phyloP scores from a whole-genome alignment of 1,140 invertebrate species.

The Anastrepha obliqua region DNA sequence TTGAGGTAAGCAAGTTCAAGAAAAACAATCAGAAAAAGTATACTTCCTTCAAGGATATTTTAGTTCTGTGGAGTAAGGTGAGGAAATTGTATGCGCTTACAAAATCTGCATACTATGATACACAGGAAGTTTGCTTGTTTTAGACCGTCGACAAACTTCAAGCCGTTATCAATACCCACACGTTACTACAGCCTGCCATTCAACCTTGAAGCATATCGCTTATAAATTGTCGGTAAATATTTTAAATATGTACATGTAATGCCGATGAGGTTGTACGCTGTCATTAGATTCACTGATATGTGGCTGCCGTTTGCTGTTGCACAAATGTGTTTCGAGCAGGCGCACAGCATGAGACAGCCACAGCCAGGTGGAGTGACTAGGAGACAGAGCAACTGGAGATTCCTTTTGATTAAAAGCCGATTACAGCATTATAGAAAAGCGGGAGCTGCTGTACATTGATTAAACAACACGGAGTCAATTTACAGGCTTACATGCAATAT shows the following conservation, averaged over 20 bases:
- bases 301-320: constrained; percentile 38
- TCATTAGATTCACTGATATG: constrained; percentile 42
- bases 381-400: constrained; percentile 9
- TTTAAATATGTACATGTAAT: neutral
- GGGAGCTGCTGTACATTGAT: constrained; percentile 42
- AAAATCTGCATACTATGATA: too few species aligned
- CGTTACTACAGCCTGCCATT: neutral
- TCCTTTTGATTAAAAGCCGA: constrained; percentile 54
- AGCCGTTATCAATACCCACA: neutral
- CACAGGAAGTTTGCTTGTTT: neutral
- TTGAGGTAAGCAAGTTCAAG: too few species aligned
- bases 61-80: too few species aligned
- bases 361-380: constrained; percentile 15
- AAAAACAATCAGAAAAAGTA: too few species aligned
- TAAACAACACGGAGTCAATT: constrained; percentile 52
- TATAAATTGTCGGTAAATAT: constrained; percentile 34
- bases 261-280: constrained; percentile 31
- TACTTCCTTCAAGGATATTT: too few species aligned
- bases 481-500: constrained; percentile 50
- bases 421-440: constrained; percentile 50
- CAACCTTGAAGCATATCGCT: constrained; percentile 6
- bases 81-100: too few species aligned
- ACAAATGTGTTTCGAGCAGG: neutral
- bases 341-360: constrained; percentile 26
- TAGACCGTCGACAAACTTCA: neutral